Evolutionary conservation across 1,140 invertebrate genomes (phyloP), one percentile per base, ranked within the genome.

Genomic region (Lepidurus packardi): DNA sequence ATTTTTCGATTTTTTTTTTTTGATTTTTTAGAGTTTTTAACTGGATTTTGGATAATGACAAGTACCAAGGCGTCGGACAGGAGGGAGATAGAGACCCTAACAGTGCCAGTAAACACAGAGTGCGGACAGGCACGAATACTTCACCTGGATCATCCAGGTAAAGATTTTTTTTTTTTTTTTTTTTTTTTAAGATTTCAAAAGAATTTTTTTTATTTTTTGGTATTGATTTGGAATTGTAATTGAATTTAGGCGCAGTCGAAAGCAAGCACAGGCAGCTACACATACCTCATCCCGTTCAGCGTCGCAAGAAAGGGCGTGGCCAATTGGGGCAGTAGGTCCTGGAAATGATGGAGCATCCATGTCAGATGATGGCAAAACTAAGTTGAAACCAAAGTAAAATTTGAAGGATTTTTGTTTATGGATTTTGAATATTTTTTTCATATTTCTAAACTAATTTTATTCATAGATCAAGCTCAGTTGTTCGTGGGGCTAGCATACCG

Each of bases 71-170:
- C 16, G 78, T n/a, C 65, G 6, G 78, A 47, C 44, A 78, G 43
- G 73, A 74, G 47, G 45, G 73, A 21, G 74, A 43, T 1, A 16
- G 74, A 43, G 42, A 42, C 24, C n/a, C 75, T 42, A 41, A 75
- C 74, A 75, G 43, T 76, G 24, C 41, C 75, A 21, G n/a, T 76
- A 78, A 53, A 43, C 24, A 74, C 24, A 73, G 78, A 41, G 44
- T 43, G 43, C 73, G 78, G 16, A 44, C 73, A 4, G 65, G 73
- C 5, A 78, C 73, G n/a, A 74, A 73, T 21, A 78, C 78, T 21
- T 78, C 78, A 44, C 78, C 78, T 45, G 73, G 74, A 21, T 78
- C 78, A n/a, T 78, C 78, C 11, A 78, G 78, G 43, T 77, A 77
- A 45, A 73, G n/a, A n/a, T n/a, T n/a, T 3, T 73, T n/a, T 1